phyloP scores from a whole-genome alignment of 35 echinoderm and acorn worm species.

The Apostichopus japonicus region DNA sequence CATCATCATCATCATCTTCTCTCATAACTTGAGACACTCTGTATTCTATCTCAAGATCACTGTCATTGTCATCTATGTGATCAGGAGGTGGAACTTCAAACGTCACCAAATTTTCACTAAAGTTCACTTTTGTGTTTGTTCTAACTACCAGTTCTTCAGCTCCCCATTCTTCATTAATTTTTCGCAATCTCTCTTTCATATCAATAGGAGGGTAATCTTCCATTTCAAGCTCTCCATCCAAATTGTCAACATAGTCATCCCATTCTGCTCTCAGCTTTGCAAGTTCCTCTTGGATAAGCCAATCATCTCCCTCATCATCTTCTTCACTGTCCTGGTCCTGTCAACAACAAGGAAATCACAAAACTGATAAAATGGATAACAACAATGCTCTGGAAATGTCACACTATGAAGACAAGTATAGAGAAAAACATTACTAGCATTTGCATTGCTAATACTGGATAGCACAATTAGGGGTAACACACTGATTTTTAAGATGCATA shows the following conservation, averaged over 20 bases:
- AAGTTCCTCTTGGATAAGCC: slow-evolving; percentile 37
- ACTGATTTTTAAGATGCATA: too few relatives aligned
- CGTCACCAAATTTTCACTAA: slow-evolving; percentile 72
- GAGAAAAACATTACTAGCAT: too few relatives aligned
- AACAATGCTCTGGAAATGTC: neutral
- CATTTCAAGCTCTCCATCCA: slow-evolving; percentile 17
- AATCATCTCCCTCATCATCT: slow-evolving; percentile 32
- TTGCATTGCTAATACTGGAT: neutral
- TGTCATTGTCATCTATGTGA: slow-evolving; percentile 24
- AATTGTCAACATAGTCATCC: slow-evolving; percentile 47
- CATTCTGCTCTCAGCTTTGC: slow-evolving; percentile 38
- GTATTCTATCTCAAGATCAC: slow-evolving; percentile 4
- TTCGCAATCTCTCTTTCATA: slow-evolving; percentile 46
- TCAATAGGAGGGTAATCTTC: slow-evolving; percentile 40
- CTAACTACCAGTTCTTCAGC: slow-evolving; percentile 69
- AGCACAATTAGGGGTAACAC: neutral
- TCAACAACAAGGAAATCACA: neutral
- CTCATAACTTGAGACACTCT: neutral
- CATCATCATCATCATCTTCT: neutral
- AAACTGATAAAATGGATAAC: neutral
- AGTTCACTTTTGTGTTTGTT: slow-evolving; percentile 81
- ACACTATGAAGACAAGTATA: too few relatives aligned
- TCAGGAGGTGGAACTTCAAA: slow-evolving; percentile 60
- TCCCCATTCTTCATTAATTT: slow-evolving; percentile 81
- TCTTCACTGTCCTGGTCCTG: slow-evolving; percentile 1